Evolutionary conservation across 2,113 vertebrate species (phyloP), one percentile per base, ranked within the genome.

Genomic region (Anarrhichthys ocellatus): DNA sequence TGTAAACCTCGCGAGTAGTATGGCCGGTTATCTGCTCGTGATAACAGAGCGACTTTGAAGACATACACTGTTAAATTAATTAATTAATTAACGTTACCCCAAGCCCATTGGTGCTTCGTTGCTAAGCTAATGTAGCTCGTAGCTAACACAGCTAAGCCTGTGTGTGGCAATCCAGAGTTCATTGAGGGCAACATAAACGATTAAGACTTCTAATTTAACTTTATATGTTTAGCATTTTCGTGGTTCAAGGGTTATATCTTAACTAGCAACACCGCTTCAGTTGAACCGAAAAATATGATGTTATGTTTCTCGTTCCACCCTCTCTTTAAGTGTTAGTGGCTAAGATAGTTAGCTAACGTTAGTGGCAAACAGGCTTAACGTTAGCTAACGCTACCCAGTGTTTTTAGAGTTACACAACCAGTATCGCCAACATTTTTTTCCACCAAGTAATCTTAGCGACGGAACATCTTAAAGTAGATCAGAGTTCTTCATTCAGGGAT

Each of bases 91-190:
- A 22, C 50, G 56, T 59, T 14, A 58, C 24, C 17, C 46, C 20
- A 78, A 80, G 71, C 72, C 61, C 15, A 78, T 64, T 68, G 20
- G 29, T 22, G 29, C 34, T 79, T 29, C 14, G 54, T 32, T 80
- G 34, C 71, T 61, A 82, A 50, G 83, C 88, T 86, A 90, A 74
- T 48, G 15, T 82, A 79, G 87, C 83, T 78, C 18, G 10, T 1
- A 44, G 93, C 90, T 85, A 90, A 81, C 76, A 62, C 52, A 50
- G 85, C 86, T 88, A 92, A 83, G 20, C 69, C 69, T 58, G 17
- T 84, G 36, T 85, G 76, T 87, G 56, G 66, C 64, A 81, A 88
- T 15, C 32, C 29, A 42, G 67, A 81, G 87, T 84, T 88, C 67
- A 90, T 50, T 75, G 68, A 84, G 42, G 70, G 42, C 59, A 72